Conservation (phyloP, 2,113 vertebrate species). For the Pachycephala philippinensis region DNA sequence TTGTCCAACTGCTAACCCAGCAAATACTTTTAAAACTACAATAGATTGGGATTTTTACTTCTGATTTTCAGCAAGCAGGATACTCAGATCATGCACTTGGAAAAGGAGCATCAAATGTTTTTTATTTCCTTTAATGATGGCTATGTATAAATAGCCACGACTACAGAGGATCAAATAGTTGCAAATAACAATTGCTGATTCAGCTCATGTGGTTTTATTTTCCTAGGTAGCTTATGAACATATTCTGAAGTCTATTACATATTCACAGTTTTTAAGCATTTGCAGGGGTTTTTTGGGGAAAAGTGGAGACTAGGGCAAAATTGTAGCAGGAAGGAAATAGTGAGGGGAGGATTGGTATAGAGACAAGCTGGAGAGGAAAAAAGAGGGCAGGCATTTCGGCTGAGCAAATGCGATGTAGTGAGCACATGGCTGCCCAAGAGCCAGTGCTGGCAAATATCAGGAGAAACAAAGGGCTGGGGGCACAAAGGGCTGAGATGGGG, state of each 20-base stretch:
- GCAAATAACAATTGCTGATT: neutral
- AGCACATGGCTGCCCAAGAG: neutral
- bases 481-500: neutral
- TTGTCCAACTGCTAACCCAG: neutral
- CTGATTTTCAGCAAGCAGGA: neutral
- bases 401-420: too few relatives aligned
- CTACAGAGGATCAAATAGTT: neutral
- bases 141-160: neutral
- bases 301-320: neutral
- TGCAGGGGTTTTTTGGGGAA: accelerated
- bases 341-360: neutral
- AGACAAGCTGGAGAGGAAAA: neutral
- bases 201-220: neutral
- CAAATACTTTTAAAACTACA: neutral
- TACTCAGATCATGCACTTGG: neutral
- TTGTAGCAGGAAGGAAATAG: neutral
- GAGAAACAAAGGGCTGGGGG: neutral
- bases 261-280: neutral
- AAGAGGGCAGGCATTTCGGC: neutral
- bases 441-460: neutral
- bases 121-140: neutral
- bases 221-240: neutral
- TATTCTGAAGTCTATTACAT: neutral
- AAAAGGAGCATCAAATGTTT: neutral
- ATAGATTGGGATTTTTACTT: neutral